Evolutionary conservation across 2,888 invertebrate genomes (phyloP), one percentile per base, ranked within the genome.

Genomic region (Ophraella communa): DNA sequence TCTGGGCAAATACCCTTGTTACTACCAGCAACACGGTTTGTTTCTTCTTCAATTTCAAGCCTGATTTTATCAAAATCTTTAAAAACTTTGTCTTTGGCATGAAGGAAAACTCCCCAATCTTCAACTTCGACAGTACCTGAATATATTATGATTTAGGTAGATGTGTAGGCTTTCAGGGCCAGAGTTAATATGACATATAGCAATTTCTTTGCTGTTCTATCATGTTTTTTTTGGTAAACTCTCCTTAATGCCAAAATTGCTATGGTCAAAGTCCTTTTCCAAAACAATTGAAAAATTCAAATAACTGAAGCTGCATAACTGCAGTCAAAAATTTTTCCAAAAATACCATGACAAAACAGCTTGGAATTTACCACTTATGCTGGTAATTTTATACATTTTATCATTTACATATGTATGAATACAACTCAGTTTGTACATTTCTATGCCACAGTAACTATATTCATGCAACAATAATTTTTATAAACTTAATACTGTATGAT

Each of bases 1-100:
- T 97, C 96, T 0, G 91, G 88, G 77, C 95, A 95, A 69, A 99
- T 97, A 58, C 98, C 98, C 85, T 99, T 99, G 82, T 99, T 99
- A 72, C 80, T 88, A 33, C 99, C 99, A 4, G 98, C 95, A 85
- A 95, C 90, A 69, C 96, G 88, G 66, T 96, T 95, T 0, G 99
- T 99, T 84, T 99, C 98, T 58, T 86, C 85, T 77, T 97, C 96
- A 77, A 99, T 96, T 85, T 99, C 99, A 71, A 83, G 82, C 5
- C 97, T 88, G 71, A 99, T 94, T 65, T 95, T 92, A 73, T 93
- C 89, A 82, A 99, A 99, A 84, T 97, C 90, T 70, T 91, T 91
- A 81, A 88, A 99, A 57, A 96, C 86, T 83, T 88, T 91, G 76
- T 91, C 92, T 82, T 94, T 95, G 49, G 91, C 90, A 81, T 99